Conservation (phyloP, 2,113 vertebrate species). For the Heteronetta atricapilla region DNA sequence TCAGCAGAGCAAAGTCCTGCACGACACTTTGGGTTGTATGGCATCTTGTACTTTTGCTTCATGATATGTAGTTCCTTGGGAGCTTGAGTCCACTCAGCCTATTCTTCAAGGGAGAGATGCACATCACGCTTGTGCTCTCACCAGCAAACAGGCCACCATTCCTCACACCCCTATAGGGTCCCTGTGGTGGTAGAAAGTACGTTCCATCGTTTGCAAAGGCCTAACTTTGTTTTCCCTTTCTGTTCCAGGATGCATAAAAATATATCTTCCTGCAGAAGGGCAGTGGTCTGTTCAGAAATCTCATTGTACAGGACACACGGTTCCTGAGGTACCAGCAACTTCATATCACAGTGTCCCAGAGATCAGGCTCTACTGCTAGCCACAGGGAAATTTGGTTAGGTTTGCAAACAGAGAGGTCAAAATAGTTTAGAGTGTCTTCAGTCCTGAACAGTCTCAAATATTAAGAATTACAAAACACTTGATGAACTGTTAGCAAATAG, state of each 20-base stretch:
- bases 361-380: not conserved
- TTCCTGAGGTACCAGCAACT: not conserved
- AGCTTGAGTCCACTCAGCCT: not conserved
- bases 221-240: not conserved
- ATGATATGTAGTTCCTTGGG: not conserved
- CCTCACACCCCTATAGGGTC: not conserved
- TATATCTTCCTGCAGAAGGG: not conserved
- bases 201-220: not conserved
- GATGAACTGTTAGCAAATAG: not conserved
- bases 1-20: not conserved
- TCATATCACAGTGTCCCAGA: not conserved
- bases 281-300: not conserved
- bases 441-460: not conserved
- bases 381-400: not conserved
- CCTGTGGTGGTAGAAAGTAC: not conserved
- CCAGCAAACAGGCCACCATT: not conserved
- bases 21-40: not conserved
- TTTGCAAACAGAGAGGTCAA: not conserved
- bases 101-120: fast-evolving
- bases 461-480: not conserved
- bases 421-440: not conserved
- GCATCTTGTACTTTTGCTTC: not conserved
- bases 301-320: fast-evolving
- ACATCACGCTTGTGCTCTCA: not conserved
- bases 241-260: not conserved